Percentiles rank a stretch among this genome's conserved stretches.
Conservation (phyloP, 2,888 invertebrate genomes). For the Dione vanillae region DNA sequence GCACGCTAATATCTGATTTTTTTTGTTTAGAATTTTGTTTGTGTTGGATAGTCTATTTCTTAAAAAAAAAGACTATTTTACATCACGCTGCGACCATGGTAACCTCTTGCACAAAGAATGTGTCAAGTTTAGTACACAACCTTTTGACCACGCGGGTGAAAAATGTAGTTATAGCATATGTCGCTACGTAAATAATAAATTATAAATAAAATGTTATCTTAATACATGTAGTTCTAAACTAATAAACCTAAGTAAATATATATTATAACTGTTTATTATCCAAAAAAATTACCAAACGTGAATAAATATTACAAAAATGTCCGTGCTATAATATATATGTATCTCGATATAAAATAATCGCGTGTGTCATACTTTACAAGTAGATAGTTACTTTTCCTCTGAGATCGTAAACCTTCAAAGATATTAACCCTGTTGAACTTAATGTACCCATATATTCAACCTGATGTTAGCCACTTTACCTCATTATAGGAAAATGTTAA, state of each 20-base stretch:
- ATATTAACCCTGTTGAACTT: conserved; percentile 45
- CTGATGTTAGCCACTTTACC: conserved; percentile 27
- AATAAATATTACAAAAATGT: too few relatives aligned
- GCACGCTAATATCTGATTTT: not conserved
- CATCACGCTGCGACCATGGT: too few relatives aligned
- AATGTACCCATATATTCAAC: not conserved
- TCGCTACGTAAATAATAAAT: too few relatives aligned
- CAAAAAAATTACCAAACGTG: not conserved
- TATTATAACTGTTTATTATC: not conserved
- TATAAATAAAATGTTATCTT: too few relatives aligned
- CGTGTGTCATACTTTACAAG: not conserved
- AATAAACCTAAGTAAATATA: too few relatives aligned
- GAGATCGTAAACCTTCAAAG: conserved; percentile 34
- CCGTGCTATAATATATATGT: not conserved
- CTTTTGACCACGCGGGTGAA: too few relatives aligned
- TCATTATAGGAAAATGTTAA: conserved; percentile 22
- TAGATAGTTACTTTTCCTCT: not conserved
- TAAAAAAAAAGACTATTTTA: too few relatives aligned
- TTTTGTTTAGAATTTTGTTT: too few relatives aligned
- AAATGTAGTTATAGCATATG: not conserved
- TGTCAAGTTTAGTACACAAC: too few relatives aligned
- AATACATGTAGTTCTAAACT: too few relatives aligned
- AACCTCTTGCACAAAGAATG: too few relatives aligned
- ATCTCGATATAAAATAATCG: not conserved
- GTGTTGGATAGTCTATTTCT: too few relatives aligned